Evolutionary conservation across 2,888 invertebrate genomes (phyloP), one percentile per base, ranked within the genome.

Genomic region (Tetragnatha montana): DNA sequence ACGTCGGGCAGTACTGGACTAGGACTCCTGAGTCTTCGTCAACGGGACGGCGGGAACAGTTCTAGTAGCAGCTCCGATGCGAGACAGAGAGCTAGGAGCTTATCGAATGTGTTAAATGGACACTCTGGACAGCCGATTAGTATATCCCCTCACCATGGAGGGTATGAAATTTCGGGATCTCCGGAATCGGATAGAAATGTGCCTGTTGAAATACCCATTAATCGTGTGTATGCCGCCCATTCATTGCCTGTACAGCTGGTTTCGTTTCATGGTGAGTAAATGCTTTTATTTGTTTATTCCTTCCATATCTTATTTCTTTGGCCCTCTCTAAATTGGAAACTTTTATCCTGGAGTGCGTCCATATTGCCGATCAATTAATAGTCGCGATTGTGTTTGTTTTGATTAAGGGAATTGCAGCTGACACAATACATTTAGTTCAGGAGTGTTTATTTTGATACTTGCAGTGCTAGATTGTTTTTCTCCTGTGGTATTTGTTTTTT

Each of bases 161-260:
- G 83, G 17, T 89, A 84, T 78, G 91, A 88, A 82, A 81, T 91
- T 74, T 91, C 92, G 22, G 91, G 83, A 22, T 91, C 91, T 47
- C 91, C 91, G 0, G 91, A 91, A 69, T 81, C 87, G 17, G 91
- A 91, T 70, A 91, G 87, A 51, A 88, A 82, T 71, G 90, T 86
- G 35, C 91, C 91, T 49, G 91, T 90, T 75, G 87, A 91, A 51
- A 82, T 90, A 71, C 88, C 92, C 60, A 86, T 91, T 49, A 89
- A 91, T 83, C 87, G 91, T 71, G 91, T 91, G 22, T 92, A 91
- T 91, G 91, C 97, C 91, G 97, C 97, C 92, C 97, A 97, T 94
- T 97, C 97, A 92, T 95, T 97, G 94, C 97, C 97, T 93, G 97
- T 97, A 92, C 97, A 97, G 94, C 97, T 97, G 95, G 97, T 97